Evolutionary conservation across 2,888 invertebrate species (phyloP).

Genomic region (Drosophila mettleri): DNA sequence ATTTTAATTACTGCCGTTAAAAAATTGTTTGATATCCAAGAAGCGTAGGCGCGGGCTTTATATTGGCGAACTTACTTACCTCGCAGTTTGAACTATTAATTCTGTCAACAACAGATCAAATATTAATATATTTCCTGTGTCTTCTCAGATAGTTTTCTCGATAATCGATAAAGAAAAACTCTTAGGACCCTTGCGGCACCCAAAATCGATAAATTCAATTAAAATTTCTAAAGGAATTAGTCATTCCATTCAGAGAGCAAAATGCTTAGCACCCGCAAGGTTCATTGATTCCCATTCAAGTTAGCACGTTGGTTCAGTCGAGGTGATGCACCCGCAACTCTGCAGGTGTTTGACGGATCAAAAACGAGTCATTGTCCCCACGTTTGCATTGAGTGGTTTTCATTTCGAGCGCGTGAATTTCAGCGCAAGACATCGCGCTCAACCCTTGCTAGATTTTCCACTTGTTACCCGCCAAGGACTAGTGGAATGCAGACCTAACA

Average conservation of each 20-base stretch:
- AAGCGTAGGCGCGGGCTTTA: no score
- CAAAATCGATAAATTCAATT: not conserved
- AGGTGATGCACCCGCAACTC: not conserved
- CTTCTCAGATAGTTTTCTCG: no score
- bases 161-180: not conserved
- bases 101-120: no score
- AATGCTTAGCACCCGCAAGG: not conserved
- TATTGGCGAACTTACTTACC: no score
- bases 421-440: conserved; percentile 8
- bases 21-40: no score
- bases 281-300: not conserved
- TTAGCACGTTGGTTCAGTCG: not conserved
- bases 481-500: not conserved
- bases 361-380: conserved; percentile 37
- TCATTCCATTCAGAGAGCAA: no score
- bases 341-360: not conserved
- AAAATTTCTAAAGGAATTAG: no score
- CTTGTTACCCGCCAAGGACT: conserved; percentile 7
- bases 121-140: no score
- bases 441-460: conserved; percentile 11
- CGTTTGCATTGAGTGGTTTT: conserved; percentile 21
- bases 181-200: no score
- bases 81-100: no score
- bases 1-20: no score
- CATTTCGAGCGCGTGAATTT: conserved; percentile 1